Percentiles rank a stretch among this genome's conserved stretches.
These are phyloP conservation scores for Nipponia nippon DNA, from an alignment of 2,113 vertebrate species.

Conservation along the genomic window DNA sequence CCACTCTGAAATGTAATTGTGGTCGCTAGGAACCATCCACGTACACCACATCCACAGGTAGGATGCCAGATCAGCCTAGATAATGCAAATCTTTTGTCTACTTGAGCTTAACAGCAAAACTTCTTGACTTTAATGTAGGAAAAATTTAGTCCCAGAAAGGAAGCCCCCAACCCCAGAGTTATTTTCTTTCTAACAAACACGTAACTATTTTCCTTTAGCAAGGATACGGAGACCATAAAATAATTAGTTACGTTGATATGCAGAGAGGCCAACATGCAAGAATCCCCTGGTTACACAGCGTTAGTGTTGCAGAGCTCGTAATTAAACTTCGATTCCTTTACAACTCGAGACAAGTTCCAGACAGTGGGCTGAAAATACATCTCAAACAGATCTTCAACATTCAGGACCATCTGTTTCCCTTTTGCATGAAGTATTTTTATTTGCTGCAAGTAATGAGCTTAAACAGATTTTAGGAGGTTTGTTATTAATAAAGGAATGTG, in stretches of 20 bases:
- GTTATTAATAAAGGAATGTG: conserved; percentile 45
- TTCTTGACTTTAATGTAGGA: accelerated
- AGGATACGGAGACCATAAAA: background rate
- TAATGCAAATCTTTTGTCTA: background rate
- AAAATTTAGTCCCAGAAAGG: background rate
- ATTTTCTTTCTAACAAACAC: background rate
- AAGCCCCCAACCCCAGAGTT: background rate
- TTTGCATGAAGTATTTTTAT: conserved; percentile 45
- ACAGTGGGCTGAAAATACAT: conserved; percentile 25
- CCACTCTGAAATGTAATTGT: background rate
- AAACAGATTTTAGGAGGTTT: conserved; percentile 46
- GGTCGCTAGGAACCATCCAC: background rate
- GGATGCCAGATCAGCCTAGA: background rate
- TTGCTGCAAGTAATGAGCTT: conserved; percentile 37
- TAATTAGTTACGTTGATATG: background rate
- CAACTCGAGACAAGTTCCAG: conserved; percentile 38
- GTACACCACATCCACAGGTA: accelerated
- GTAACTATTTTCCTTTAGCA: background rate
- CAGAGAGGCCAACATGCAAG: background rate
- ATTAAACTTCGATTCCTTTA: conserved; percentile 28
- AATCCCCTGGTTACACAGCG: conserved; percentile 30
- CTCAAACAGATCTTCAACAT: conserved; percentile 16
- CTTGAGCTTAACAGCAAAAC: background rate
- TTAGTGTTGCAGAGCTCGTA: background rate
- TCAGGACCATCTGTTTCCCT: conserved; percentile 64